Evolutionary conservation across 2,888 invertebrate species (phyloP), one percentile per base, ranked within the genome.

Genomic region (Phasia obesa): DNA sequence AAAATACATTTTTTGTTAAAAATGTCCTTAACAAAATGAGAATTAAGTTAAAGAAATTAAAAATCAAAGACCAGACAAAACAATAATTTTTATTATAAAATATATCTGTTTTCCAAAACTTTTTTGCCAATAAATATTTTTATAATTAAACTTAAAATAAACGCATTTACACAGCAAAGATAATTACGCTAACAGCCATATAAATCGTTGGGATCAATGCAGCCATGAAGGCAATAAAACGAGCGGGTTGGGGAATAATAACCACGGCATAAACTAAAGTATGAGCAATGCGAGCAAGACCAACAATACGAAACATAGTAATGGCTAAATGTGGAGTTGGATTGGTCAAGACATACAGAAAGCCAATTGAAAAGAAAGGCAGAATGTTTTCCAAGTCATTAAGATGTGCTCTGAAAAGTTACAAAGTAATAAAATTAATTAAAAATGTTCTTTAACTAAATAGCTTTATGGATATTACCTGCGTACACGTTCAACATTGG

Each of bases 341-440:
- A 60, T 92, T 90, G 0, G 92, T 93, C 74, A 92, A 84, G 0
- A 92, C 89, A 87, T 93, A 94, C n/a, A 93, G 88, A 2, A 93
- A 88, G 7, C 93, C 93, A 77, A 93, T 87, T 21, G 92, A 84
- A 27, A 93, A 90, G 88, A 93, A 94, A 6, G 93, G 91, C 4
- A 93, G 88, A 81, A 94, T 93, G 88, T 94, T 94, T 88, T 94
- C 94, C 85, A 94, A 86, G 88, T 94, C 94, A 86, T 94, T 94
- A 84, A 92, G 91, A 87, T 94, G 94, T 4, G 93, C 93, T 86
- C 94, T 93, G 90, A 89, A 89, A 78, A 6, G 11, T 25, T n/a
- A 9, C 19, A 21, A 21, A 19, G 0, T 19, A n/a, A n/a, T 15
- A n/a, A 42, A 42, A 4, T 42, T 3, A 42, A 5, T 11, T 38